Base-by-base conservation (phyloP, 2,113 vertebrate genomes). In the Colaptes auratus region DNA sequence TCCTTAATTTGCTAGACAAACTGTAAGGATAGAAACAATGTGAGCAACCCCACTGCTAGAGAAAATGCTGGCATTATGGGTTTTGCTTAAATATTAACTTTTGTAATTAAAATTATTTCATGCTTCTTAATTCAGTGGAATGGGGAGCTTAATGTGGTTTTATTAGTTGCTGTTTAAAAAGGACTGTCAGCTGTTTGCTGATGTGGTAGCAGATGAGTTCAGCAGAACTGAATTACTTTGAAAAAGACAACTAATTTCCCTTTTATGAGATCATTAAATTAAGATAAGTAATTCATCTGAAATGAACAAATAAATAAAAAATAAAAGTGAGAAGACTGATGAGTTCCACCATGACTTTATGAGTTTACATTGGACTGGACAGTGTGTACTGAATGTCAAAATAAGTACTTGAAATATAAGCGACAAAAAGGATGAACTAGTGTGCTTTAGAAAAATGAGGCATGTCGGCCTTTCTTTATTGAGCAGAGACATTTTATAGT, bases 31-130 rank as follows among this genome's bases (percentile, higher is more conserved):
- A 71, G 64, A 83, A 74, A 64, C 4, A 59, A 50, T 24, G 11
- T 39, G 44, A 74, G 65, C 67, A 60, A 65, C 7, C 75, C 63
- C 31, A 36, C 31, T 88, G 44, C 5, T 42, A 58, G 35, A 73
- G 56, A 91, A 80, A 79, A 71, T 27, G 11, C 42, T 88, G 48
- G 35, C 31, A 18, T 67, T 52, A 52, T 59, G 71, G 19, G 71
- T 85, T 83, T 64, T 84, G 8, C 65, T 93, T 64, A 86, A 88
- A 93, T 87, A 50, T 74, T 81, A 78, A 80, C 66, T 85, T 95
- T 35, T 72, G 19, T 84, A 21, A 90, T 83, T 67, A 61, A 55
- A 90, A 78, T 63, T 36, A 53, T 81, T 76, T 92, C 28, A 74
- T 83, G 48, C 16, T 84, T 50, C 64, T 75, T 92, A 89, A 71